Percentiles rank a stretch among this genome's conserved stretches.
Evolutionary conservation across 2,113 vertebrate species (phyloP).

Genomic region (Nycticorax nycticorax): DNA sequence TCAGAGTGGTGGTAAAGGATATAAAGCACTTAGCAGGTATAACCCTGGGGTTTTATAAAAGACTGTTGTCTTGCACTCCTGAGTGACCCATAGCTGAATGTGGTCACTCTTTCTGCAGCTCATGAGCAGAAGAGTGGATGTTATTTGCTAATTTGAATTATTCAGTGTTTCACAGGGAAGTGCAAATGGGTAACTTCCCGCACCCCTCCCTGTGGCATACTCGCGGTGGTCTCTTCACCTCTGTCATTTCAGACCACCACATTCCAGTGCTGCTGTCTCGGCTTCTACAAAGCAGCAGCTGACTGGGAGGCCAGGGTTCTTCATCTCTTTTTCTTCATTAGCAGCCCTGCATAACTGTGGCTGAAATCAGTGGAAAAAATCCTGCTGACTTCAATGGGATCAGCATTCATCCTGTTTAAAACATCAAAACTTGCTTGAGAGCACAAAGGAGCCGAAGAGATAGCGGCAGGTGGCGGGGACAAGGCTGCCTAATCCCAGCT

Average conservation of each 20-base stretch:
- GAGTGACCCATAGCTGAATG: background rate
- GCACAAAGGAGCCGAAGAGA: background rate
- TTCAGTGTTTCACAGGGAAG: background rate
- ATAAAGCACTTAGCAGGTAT: background rate
- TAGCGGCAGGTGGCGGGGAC: background rate
- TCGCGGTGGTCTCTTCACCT: background rate
- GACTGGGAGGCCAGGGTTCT: background rate
- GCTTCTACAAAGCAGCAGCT: background rate
- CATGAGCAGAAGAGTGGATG: background rate
- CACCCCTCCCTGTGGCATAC: background rate
- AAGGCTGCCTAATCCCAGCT: background rate
- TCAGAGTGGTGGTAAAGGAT: background rate
- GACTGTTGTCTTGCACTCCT: background rate
- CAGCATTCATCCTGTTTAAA: background rate
- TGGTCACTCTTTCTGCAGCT: background rate
- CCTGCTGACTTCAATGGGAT: background rate
- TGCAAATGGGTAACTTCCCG: background rate
- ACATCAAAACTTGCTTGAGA: background rate
- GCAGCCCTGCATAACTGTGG: background rate
- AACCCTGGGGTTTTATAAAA: background rate
- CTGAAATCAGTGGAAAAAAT: background rate
- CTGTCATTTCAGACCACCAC: background rate
- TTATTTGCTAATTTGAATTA: background rate
- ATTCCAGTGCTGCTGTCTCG: fast-evolving
- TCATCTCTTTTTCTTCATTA: background rate